A percentile compares a stretch with the other conserved stretches of the same genome.
phyloP scores from a whole-genome alignment of 1,140 invertebrate genomes.

The Propsilocerus akamusi region DNA sequence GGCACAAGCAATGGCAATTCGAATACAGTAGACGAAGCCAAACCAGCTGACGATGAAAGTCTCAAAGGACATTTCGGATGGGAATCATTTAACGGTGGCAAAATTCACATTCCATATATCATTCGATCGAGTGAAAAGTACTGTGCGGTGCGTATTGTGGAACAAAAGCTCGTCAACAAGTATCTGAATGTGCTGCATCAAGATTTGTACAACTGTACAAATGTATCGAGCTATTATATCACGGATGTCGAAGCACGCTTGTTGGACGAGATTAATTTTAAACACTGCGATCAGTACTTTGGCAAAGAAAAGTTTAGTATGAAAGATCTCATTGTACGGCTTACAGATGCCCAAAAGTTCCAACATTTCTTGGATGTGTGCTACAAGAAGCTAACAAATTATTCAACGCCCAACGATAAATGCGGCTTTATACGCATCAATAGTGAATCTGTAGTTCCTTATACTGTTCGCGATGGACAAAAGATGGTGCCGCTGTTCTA shows the following conservation, averaged over 20 bases:
- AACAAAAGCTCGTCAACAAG: conserved; percentile 70
- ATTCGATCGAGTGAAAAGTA: conserved; percentile 67
- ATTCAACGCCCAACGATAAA: conserved; percentile 48
- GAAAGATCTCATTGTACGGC: conserved; percentile 73
- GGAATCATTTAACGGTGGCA: conserved; percentile 50
- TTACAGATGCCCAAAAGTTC: conserved; percentile 76
- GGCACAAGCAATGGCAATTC: conserved; percentile 12
- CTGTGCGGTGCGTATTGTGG: conserved; percentile 79
- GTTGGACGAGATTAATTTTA: conserved; percentile 82
- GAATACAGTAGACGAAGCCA: conserved; percentile 14
- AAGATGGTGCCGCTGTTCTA: conserved; percentile 89
- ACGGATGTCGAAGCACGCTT: conserved; percentile 76
- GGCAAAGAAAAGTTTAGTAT: conserved; percentile 74
- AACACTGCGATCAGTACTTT: conserved; percentile 81
- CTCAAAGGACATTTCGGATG: conserved; percentile 76
- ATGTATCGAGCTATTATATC: conserved; percentile 83
- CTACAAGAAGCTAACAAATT: conserved; percentile 55
- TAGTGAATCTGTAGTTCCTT: conserved; percentile 84
- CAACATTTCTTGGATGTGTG: conserved; percentile 79
- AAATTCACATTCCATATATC: conserved; percentile 74
- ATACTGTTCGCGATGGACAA: conserved; percentile 61
- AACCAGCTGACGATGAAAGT: conserved; percentile 52
- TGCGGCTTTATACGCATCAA: conserved; percentile 90
- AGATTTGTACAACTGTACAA: conserved; percentile 72
- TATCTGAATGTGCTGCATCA: conserved; percentile 63